phyloP scores from a whole-genome alignment of 2,888 invertebrate genomes.

The Cosmia pyralina region DNA sequence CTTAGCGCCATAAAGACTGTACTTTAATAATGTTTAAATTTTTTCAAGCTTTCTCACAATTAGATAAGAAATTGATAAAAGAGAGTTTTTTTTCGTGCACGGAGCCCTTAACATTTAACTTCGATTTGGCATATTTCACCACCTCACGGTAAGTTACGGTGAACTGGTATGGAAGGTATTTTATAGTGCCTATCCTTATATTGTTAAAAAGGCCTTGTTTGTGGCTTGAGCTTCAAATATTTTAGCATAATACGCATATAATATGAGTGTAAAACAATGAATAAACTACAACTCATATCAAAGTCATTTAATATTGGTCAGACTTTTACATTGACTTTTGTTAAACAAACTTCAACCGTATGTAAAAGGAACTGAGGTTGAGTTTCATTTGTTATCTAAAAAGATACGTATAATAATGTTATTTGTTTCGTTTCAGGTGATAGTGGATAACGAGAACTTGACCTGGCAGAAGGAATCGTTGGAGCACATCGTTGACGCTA shows the following conservation, averaged over 20 bases:
- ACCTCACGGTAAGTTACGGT: not conserved
- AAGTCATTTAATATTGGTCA: not conserved
- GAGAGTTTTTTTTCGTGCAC: too few species aligned
- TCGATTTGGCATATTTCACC: not conserved
- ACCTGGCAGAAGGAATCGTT: slow-evolving; percentile 87
- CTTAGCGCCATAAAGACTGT: too few species aligned
- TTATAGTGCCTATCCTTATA: not conserved
- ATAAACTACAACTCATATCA: not conserved
- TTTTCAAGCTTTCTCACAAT: too few species aligned
- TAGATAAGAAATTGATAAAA: too few species aligned
- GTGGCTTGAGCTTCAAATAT: not conserved
- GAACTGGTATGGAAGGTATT: not conserved
- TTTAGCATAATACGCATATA: not conserved
- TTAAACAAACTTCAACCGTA: not conserved
- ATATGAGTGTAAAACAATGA: not conserved
- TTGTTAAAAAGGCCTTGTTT: not conserved
- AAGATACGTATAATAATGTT: not conserved
- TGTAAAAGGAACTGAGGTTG: fast-evolving
- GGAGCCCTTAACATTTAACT: not conserved
- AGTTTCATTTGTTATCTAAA: not conserved
- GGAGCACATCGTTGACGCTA: slow-evolving; percentile 83
- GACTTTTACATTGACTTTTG: not conserved
- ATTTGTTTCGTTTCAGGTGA: slow-evolving; percentile 72
- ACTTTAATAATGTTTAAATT: too few species aligned
- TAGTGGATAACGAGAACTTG: slow-evolving; percentile 86